Evolutionary conservation across 2,888 invertebrate genomes (phyloP), one percentile per base, ranked within the genome.

Genomic region (Branchellion lobata): DNA sequence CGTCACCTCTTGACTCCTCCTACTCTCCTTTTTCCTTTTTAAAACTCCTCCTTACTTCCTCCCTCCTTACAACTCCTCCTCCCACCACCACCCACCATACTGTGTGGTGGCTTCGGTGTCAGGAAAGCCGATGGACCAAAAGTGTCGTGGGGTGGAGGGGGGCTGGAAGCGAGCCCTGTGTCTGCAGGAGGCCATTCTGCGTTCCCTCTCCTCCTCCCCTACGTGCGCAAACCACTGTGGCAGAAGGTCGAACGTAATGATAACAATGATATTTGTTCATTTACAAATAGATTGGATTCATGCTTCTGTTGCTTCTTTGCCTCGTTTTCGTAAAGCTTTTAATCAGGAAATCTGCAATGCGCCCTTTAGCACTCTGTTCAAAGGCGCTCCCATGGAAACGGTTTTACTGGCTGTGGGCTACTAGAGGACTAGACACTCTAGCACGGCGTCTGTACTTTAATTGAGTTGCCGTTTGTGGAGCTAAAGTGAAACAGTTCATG

Each of bases 121-220:
- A 11, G 86, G 86, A 79, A 87, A 85, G n/a, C 85, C 86, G 21
- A 87, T 82, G 2, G 85, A 85, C 87, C 87, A 88, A 84, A 85
- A 87, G 82, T 87, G 85, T 40, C 86, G 85, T 0, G 87, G 87
- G 3, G 87, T 87, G 77, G 82, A 81, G 0, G 87, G 86, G 0
- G 85, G 84, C 0, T 81, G 82, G 76, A 85, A 85, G 71, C 83
- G 81, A 0, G 86, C 86, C 34, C 85, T 81, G 82, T 88, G 87
- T 34, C 86, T 83, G 40, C 87, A 87, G 1, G 83, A 76, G 80
- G 85, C 84, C 82, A 86, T 85, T 65, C 85, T 83, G 69, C 84
- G 78, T 68, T 82, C 78, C 5, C 84, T 82, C 76, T 86, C 85
- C 27, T 84, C 85, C 8, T 85, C 85, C 47, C 84, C 82, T 47